A percentile compares a stretch with the other conserved stretches of the same genome.
phyloP scores from a whole-genome alignment of 2,888 invertebrate species.

The Stenurella melanura region DNA sequence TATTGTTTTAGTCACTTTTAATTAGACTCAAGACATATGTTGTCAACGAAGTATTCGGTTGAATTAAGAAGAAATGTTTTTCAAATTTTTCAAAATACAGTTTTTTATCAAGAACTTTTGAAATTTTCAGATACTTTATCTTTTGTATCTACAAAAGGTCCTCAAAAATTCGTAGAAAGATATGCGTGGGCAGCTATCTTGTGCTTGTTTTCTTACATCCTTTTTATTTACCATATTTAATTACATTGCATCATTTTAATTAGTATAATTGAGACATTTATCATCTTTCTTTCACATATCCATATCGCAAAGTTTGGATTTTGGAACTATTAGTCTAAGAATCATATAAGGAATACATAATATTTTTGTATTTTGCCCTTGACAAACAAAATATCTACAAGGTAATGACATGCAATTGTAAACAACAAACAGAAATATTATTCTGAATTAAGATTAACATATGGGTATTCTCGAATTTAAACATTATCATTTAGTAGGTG shows the following conservation, averaged over 20 bases:
- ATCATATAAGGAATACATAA: neutral
- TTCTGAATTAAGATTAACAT: neutral
- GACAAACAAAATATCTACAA: conserved; percentile 1
- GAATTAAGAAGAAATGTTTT: too few relatives aligned
- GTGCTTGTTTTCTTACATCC: too few relatives aligned
- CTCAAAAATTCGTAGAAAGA: too few relatives aligned
- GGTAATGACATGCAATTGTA: neutral
- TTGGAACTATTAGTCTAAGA: neutral
- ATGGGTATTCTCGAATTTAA: neutral
- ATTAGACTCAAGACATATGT: too few relatives aligned
- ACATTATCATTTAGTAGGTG: neutral
- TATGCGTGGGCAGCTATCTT: too few relatives aligned
- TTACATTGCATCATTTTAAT: neutral
- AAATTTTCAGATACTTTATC: too few relatives aligned
- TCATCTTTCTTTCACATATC: neutral
- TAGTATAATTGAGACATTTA: neutral
- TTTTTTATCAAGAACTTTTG: too few relatives aligned
- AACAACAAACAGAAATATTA: conserved; percentile 1
- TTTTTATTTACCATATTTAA: neutral
- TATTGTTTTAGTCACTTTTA: too few relatives aligned
- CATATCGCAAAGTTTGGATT: neutral
- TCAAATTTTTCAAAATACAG: too few relatives aligned
- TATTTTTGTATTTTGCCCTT: neutral
- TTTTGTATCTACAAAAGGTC: too few relatives aligned
- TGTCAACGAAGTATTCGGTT: too few relatives aligned